Evolutionary conservation across 2,797 vertebrate species (phyloP).

Genomic region (Otus scops): DNA sequence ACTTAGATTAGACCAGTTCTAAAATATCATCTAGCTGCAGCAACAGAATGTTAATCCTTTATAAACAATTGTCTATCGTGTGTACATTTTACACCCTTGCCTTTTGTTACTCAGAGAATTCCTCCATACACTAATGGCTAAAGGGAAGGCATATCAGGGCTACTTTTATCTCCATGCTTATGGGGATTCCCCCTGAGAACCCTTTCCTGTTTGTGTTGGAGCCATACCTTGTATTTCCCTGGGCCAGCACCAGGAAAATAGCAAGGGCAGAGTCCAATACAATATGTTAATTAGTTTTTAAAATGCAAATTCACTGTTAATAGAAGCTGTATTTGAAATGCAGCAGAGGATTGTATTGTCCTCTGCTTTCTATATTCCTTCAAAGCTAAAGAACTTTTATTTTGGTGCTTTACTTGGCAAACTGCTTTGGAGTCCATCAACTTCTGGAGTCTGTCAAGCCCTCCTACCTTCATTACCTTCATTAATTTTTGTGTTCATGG

Average conservation of each 20-base stretch:
- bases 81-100: neutral
- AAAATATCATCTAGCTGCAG: neutral
- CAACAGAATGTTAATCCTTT: neutral
- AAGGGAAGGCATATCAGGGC: neutral
- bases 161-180: neutral
- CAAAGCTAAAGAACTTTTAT: neutral
- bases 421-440: neutral
- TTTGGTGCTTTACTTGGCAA: neutral
- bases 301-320: neutral
- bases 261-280: neutral
- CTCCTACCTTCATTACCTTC: neutral
- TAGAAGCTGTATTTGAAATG: neutral
- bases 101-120: neutral
- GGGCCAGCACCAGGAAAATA: neutral
- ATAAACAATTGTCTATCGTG: neutral
- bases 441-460: neutral
- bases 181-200: neutral
- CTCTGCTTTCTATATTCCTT: neutral
- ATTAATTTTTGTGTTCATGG: neutral
- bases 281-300: neutral
- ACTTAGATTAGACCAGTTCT: neutral
- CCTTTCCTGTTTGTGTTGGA: neutral
- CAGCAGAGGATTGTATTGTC: neutral
- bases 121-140: neutral
- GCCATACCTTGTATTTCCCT: neutral